A percentile compares a stretch with the other conserved stretches of the same genome.
Conservation (phyloP, 2,797 vertebrate genomes). For the Hemitrygon akajei region DNA sequence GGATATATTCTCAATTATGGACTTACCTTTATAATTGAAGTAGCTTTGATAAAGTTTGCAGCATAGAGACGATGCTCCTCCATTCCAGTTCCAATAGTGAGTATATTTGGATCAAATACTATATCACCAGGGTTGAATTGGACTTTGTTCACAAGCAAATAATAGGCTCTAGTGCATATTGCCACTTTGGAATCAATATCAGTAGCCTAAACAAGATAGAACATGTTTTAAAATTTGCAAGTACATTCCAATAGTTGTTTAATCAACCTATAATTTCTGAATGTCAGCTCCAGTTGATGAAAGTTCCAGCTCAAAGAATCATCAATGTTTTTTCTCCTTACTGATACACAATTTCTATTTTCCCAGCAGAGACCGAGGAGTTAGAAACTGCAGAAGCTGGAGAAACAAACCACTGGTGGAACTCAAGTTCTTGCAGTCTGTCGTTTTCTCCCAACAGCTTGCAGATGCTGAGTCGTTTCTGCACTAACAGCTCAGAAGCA, state of each 20-base stretch:
- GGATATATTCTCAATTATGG: not conserved
- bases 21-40: slow-evolving; percentile 79
- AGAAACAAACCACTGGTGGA: too few species aligned
- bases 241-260: not conserved
- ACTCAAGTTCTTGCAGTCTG: too few species aligned
- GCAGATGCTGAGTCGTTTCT: too few species aligned
- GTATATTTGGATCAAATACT: slow-evolving; percentile 95
- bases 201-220: slow-evolving; percentile 66
- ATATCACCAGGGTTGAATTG: slow-evolving; percentile 86
- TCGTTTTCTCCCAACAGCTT: too few species aligned
- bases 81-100: slow-evolving; percentile 95
- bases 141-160: slow-evolving; percentile 68
- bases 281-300: not conserved
- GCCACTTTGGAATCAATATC: slow-evolving; percentile 74
- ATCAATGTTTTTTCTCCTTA: too few species aligned
- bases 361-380: too few species aligned
- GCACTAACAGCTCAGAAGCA: too few species aligned
- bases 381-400: too few species aligned
- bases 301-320: too few species aligned
- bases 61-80: slow-evolving; percentile 88
- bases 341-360: too few species aligned
- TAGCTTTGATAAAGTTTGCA: slow-evolving; percentile 79
- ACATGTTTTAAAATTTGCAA: not conserved
- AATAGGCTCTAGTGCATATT: slow-evolving; percentile 81
- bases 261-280: not conserved